Conservation (phyloP, 2,888 invertebrate species). For the Dynastes tityus region DNA sequence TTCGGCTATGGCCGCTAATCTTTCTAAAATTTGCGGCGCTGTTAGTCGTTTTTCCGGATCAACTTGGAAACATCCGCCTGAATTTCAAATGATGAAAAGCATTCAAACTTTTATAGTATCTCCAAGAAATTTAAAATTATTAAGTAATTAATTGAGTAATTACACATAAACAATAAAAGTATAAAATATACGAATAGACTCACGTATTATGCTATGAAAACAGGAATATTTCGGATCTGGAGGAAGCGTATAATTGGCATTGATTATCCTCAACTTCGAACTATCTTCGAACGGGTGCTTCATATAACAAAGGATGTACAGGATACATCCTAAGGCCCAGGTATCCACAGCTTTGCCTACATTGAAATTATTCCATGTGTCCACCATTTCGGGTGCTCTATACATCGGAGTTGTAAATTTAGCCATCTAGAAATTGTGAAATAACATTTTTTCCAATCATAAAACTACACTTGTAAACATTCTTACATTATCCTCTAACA, state of each 20-base stretch:
- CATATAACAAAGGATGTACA: conserved; percentile 93
- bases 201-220: conserved; percentile 92
- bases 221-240: conserved; percentile 87
- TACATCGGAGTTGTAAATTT: conserved; percentile 94
- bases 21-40: conserved; percentile 86
- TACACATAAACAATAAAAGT: too few species aligned
- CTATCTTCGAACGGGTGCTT: conserved; percentile 98
- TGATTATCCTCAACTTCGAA: conserved; percentile 95
- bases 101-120: too few species aligned
- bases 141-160: too few species aligned
- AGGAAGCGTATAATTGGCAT: conserved; percentile 93
- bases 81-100: conserved; percentile 60
- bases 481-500: conserved; percentile 93
- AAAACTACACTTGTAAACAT: background rate
- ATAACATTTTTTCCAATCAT: conserved; percentile 14
- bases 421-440: conserved; percentile 76
- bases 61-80: conserved; percentile 84
- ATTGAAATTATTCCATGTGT: conserved; percentile 96
- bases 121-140: background rate
- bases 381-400: conserved; percentile 98
- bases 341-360: conserved; percentile 94
- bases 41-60: conserved; percentile 88
- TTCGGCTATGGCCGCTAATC: conserved; percentile 91
- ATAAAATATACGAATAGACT: conserved; percentile 65
- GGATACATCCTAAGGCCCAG: conserved; percentile 97